Percentiles rank a stretch among this genome's conserved stretches.
Conservation (phyloP, 2,888 invertebrate genomes). For the Uropetala carovei region DNA sequence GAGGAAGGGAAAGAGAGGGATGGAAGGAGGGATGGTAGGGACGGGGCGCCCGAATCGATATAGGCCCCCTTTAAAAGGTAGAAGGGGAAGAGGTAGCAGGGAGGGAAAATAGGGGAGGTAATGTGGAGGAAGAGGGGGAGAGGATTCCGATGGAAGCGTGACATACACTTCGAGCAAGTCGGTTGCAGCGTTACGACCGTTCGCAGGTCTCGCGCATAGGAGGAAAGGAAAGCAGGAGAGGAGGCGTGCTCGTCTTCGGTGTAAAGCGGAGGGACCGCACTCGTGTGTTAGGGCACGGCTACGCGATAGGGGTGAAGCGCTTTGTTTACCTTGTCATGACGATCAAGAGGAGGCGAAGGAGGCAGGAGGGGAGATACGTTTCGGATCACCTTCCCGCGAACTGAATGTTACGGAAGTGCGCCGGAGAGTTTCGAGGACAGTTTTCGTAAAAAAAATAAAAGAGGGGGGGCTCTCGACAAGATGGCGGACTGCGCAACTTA, state of each 20-base stretch:
- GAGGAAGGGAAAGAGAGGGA: not conserved
- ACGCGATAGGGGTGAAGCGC: not conserved
- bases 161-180: not conserved
- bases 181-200: not conserved
- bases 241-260: not conserved
- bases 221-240: not conserved
- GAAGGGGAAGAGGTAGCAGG: not conserved
- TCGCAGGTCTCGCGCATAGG: not conserved
- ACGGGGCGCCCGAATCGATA: conserved; percentile 55
- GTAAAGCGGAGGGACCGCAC: not conserved
- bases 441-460: not conserved
- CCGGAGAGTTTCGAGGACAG: not conserved
- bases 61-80: conserved; percentile 40
- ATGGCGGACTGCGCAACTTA: not conserved
- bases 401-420: not conserved
- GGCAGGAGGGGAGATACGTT: not conserved
- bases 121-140: not conserved
- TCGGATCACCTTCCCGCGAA: not conserved
- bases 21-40: conserved; percentile 11
- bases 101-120: not conserved
- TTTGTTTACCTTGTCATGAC: not conserved
- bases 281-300: not conserved
- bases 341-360: not conserved
- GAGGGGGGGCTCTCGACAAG: not conserved
- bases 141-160: conserved; percentile 45